Conservation (phyloP, 2,888 invertebrate species). For the Acronicta psi region DNA sequence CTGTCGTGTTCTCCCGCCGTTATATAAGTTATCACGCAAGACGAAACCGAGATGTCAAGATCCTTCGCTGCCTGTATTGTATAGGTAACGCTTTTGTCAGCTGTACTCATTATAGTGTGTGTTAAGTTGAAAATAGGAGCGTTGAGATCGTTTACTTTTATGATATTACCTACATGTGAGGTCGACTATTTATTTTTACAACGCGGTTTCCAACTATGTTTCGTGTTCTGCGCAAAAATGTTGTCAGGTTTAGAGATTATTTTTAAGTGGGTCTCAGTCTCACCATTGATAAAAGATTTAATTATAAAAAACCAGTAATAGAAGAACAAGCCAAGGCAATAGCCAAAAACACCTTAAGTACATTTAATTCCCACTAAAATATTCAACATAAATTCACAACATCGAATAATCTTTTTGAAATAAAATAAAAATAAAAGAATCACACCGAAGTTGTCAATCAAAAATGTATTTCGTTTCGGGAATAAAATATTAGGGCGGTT, state of each 20-base stretch:
- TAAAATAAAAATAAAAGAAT: conserved; percentile 15
- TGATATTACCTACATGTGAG: conserved; percentile 10
- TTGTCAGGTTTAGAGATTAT: not conserved
- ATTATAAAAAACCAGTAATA: too few species aligned
- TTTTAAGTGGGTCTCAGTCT: too few species aligned
- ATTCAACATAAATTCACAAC: not conserved
- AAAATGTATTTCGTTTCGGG: conserved; percentile 8
- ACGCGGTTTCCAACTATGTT: not conserved
- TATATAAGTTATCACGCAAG: too few species aligned
- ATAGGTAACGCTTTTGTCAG: not conserved
- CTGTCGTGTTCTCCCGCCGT: too few species aligned
- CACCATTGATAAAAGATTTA: too few species aligned
- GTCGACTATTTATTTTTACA: conserved; percentile 6
- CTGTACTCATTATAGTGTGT: not conserved
- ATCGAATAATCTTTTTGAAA: conserved; percentile 1
- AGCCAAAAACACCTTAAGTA: too few species aligned
- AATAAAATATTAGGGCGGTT: conserved; percentile 13
- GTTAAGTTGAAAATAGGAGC: conserved; percentile 14
- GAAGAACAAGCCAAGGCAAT: too few species aligned
- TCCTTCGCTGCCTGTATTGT: too few species aligned
- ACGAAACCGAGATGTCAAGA: too few species aligned
- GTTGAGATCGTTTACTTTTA: conserved; percentile 9
- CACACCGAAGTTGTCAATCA: conserved; percentile 4
- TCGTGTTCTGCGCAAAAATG: not conserved
- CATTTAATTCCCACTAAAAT: too few species aligned